Base-by-base conservation (phyloP, 2,888 invertebrate genomes). In the Drosophila maculinotata region DNA sequence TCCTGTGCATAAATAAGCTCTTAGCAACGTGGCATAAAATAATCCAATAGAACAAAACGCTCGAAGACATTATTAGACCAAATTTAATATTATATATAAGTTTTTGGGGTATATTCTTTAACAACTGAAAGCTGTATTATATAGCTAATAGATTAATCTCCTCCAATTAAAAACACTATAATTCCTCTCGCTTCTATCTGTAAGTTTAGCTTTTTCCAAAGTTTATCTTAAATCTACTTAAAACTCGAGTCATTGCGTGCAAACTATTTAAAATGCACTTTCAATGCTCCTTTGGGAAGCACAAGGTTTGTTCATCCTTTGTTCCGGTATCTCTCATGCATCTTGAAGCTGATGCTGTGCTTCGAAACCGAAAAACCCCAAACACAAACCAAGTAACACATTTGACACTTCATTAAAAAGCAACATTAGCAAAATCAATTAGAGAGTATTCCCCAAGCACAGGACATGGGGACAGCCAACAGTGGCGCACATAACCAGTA, bases 381-480 rank as follows among this genome's bases (percentile, higher is more conserved):
- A 41, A 38, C 36, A 20, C 45, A 20, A 58, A 45, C 49, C 65
- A 56, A 76, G 57, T 44, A 68, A 66, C 79, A 87, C 71, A 87
- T 81, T 87, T 81, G 80, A 81, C 80, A 81, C 80, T 81, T 81
- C 80, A 81, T 81, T 81, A 81, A 81, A 81, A 87, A 79, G 86
- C 86, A 81, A 85, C 87, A 81, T 87, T 81, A 81, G 86, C 83
- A 81, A 81, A 81, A 81, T 81, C 80, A 87, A 81, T 81, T 81
- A 87, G 79, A 65, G 79, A 62, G 63, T 75, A 85, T 79, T 87
- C 80, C 80, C 88, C 70, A 59, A 58, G 66, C 71, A 33, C 65
- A 51, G 62, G 65, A 76, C 66, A 69, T 20, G 57, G n/a, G n/a
- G n/a, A n/a, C n/a, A n/a, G n/a, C n/a, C n/a, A n/a, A n/a, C 48